Base-by-base conservation (phyloP, 2,888 invertebrate genomes). In the Xylocampa areola region DNA sequence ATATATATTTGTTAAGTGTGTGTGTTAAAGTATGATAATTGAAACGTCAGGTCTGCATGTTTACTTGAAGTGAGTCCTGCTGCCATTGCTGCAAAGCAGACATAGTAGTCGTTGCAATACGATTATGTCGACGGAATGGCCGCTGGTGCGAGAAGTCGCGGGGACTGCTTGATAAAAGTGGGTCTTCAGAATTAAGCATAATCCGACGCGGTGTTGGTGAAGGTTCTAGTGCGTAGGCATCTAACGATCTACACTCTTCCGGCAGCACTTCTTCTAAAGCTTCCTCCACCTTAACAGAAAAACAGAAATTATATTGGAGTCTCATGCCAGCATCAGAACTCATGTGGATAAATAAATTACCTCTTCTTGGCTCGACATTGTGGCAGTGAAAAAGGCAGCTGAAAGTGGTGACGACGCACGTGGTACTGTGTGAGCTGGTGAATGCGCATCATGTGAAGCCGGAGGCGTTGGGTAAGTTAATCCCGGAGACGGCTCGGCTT, bases 111-210 rank as follows among this genome's bases (percentile, higher is more conserved):
- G 83, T 72, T 5, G 76, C 68, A 53, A 87, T 68, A 35, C 91
- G 87, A 64, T 85, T 84, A 35, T 87, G 86, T 36, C 91, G 87
- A 43, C 90, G 85, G 36, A 86, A 71, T 30, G 86, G 86, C 44
- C 91, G 76, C 69, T 92, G 93, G 54, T 93, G 85, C 4, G 93
- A 94, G 79, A 97, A 97, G 81, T 97, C 97, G 62, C 97, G 96
- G 0, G 97, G 97, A 71, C 96, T 97, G 57, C 97, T 97, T 0
- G 97, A 97, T 13, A 98, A 86, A 2, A 97, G 87, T 0, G 97
- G 97, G 85, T 97, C 97, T 79, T 97, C 97, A 0, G 97, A 97
- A 82, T 97, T 97, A 8, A 97, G 96, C 96, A 97, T 97, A 95
- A 97, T 97, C 78, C 97, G 96, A 3, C 96, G 96, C 67, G 97